These are phyloP conservation scores for Drosophila arawakana DNA, from an alignment of 1,140 invertebrate species.

Conservation along the genomic window DNA sequence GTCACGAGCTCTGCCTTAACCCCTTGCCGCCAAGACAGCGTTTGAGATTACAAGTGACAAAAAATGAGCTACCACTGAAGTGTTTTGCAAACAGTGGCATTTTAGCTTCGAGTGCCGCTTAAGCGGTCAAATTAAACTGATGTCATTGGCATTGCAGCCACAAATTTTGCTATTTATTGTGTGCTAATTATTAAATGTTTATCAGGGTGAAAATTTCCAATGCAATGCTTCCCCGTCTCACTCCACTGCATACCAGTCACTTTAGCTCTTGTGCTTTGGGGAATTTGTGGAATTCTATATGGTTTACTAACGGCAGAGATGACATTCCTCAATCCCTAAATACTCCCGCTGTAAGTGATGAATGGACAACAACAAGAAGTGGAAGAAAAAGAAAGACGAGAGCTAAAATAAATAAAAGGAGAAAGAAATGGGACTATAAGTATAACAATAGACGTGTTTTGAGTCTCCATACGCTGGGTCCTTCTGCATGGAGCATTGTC, in stretches of 20 bases:
- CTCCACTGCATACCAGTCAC: too few species aligned
- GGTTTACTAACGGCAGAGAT: not conserved
- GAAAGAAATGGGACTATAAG: slow-evolving; percentile 24
- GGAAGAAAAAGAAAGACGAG: not conserved
- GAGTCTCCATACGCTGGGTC: slow-evolving; percentile 3
- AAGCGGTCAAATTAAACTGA: slow-evolving; percentile 23
- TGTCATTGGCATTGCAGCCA: slow-evolving; percentile 7
- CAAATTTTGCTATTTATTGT: slow-evolving; percentile 10
- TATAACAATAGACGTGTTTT: slow-evolving; percentile 36
- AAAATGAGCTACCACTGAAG: slow-evolving; percentile 53
- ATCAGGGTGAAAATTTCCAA: not conserved
- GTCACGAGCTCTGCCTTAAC: not conserved
- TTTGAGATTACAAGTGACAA: slow-evolving; percentile 23
- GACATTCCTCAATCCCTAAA: slow-evolving; percentile 16
- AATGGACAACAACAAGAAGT: slow-evolving; percentile 16
- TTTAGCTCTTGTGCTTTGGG: not conserved
- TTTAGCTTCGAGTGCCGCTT: slow-evolving; percentile 42
- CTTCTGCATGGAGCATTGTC: slow-evolving; percentile 30
- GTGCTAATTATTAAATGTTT: slow-evolving; percentile 55
- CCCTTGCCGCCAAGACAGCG: not conserved
- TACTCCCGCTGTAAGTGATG: slow-evolving; percentile 15
- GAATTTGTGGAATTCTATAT: not conserved
- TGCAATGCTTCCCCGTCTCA: too few species aligned
- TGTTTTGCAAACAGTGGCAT: slow-evolving; percentile 72
- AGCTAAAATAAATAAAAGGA: not conserved